Conservation (phyloP, 2,113 vertebrate genomes). For the Clupea harengus region DNA sequence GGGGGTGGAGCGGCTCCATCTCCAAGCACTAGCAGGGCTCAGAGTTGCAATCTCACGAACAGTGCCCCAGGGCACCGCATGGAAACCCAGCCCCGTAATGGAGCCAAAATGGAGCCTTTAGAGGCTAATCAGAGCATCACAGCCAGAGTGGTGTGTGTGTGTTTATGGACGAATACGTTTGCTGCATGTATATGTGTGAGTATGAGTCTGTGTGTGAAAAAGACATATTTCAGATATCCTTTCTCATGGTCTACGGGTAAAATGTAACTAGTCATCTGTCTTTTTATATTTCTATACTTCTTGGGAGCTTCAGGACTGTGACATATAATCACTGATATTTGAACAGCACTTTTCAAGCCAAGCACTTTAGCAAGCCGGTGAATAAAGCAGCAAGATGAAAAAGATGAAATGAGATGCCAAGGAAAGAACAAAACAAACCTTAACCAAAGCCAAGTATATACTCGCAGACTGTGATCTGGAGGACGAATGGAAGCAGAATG, state of each 20-base stretch:
- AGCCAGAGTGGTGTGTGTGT: slow-evolving; percentile 7
- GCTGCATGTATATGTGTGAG: background rate
- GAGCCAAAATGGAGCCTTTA: slow-evolving; percentile 36
- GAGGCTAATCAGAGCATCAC: slow-evolving; percentile 22
- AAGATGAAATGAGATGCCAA: too few relatives aligned
- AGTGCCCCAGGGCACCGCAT: slow-evolving; percentile 25
- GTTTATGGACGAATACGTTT: background rate
- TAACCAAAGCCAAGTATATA: too few relatives aligned
- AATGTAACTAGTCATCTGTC: background rate
- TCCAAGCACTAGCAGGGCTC: slow-evolving; percentile 30
- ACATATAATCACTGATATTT: background rate
- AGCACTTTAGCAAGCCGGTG: background rate
- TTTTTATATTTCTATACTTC: background rate
- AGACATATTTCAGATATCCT: background rate
- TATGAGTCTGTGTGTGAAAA: background rate
- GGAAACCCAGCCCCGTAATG: slow-evolving; percentile 18
- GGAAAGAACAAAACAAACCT: too few relatives aligned
- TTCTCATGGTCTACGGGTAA: background rate
- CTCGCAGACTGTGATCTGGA: too few relatives aligned
- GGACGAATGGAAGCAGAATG: too few relatives aligned
- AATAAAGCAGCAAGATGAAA: background rate
- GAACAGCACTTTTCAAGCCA: background rate
- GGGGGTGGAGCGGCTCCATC: slow-evolving; percentile 31
- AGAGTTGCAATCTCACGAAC: slow-evolving; percentile 30
- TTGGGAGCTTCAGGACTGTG: too few relatives aligned